A percentile compares a stretch with the other conserved stretches of the same genome.
Conservation (phyloP, 1,140 invertebrate genomes). For the Plectrocnemia conspersa region DNA sequence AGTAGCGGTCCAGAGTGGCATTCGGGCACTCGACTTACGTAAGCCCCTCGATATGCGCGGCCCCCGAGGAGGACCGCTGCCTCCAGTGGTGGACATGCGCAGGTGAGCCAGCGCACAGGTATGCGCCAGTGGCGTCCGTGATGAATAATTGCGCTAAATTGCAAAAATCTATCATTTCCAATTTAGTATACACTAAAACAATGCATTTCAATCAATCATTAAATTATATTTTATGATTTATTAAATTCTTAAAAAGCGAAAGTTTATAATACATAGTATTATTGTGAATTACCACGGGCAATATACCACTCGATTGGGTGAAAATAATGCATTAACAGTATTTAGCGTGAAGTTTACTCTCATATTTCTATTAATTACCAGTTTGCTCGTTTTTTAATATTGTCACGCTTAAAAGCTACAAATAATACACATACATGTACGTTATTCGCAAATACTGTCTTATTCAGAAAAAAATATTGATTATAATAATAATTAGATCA, state of each 20-base stretch:
- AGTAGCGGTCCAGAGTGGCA: too few species aligned
- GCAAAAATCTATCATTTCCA: neutral
- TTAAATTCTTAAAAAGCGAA: neutral
- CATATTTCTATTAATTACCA: too few species aligned
- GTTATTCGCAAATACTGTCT: too few species aligned
- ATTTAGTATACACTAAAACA: neutral
- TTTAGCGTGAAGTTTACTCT: too few species aligned
- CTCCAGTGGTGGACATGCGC: slow-evolving; percentile 5
- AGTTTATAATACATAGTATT: neutral
- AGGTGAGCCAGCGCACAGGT: slow-evolving; percentile 10
- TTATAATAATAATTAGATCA: too few species aligned
- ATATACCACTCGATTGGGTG: too few species aligned
- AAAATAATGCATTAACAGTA: too few species aligned
- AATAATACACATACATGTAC: too few species aligned
- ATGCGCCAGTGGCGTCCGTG: neutral
- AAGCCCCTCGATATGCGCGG: neutral
- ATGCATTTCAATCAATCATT: neutral
- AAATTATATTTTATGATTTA: neutral
- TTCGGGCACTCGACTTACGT: too few species aligned
- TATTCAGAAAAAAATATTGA: too few species aligned
- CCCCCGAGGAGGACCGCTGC: neutral
- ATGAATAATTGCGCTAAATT: neutral
- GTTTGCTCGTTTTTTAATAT: too few species aligned
- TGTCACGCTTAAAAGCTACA: too few species aligned
- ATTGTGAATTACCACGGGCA: neutral